Conservation (phyloP, 1,140 invertebrate genomes). For the Myzus persicae region DNA sequence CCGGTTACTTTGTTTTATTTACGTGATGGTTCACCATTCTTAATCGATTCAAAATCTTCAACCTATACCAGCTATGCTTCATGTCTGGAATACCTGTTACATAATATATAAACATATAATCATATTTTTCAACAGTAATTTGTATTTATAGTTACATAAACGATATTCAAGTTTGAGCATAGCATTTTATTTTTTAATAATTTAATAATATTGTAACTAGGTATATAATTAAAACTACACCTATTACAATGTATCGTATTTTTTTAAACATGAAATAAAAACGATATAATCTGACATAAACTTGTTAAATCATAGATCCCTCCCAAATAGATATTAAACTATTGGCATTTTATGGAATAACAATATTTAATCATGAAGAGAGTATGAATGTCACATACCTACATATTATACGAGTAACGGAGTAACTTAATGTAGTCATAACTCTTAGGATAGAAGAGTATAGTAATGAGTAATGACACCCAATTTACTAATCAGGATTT, state of each 20-base stretch:
- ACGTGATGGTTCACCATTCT: neutral
- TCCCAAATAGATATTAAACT: neutral
- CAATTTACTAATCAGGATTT: neutral
- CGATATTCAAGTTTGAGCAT: neutral
- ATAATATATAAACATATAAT: neutral
- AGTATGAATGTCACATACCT: neutral
- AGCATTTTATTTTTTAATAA: neutral
- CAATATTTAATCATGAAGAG: neutral
- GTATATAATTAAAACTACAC: too few relatives aligned
- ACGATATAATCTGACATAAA: neutral
- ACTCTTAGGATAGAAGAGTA: neutral
- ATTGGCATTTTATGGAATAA: neutral
- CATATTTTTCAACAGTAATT: neutral
- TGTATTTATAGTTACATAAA: neutral
- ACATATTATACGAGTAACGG: neutral
- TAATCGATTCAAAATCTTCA: neutral
- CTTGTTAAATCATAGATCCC: neutral
- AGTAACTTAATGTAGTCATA: neutral
- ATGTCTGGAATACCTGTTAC: neutral
- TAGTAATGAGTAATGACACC: neutral
- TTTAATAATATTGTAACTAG: too few relatives aligned
- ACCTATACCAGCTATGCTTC: neutral
- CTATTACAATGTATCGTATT: too few relatives aligned
- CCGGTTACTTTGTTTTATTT: neutral
- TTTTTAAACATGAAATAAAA: too few relatives aligned